Evolutionary conservation across 2,113 vertebrate genomes (phyloP).

Genomic region (Ciconia boyciana): DNA sequence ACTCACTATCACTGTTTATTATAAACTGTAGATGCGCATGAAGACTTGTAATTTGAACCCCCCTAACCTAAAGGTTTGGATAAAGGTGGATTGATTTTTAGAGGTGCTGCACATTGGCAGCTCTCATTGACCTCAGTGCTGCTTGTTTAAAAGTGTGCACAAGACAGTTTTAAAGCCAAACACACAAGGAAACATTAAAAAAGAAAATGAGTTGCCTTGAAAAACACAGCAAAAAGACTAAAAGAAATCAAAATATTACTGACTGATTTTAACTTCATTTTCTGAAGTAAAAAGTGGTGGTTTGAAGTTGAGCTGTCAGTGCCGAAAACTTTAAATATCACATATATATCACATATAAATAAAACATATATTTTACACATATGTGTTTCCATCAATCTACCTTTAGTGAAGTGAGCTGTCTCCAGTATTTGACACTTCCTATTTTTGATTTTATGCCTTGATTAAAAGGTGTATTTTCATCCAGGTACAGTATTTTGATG

Average conservation of each 20-base stretch:
- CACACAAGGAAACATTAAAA: not conserved
- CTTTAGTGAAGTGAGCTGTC: not conserved
- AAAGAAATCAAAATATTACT: not conserved
- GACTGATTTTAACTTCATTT: not conserved
- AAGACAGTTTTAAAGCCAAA: not conserved
- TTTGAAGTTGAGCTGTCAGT: not conserved
- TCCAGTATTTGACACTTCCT: not conserved
- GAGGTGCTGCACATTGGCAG: not conserved
- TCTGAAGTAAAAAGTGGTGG: not conserved
- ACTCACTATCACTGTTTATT: not conserved
- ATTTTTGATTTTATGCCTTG: not conserved
- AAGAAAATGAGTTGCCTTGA: not conserved
- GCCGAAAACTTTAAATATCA: not conserved
- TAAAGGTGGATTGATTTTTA: not conserved
- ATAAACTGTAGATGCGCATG: not conserved
- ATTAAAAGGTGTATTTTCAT: not conserved
- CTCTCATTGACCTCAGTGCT: not conserved
- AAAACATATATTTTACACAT: not conserved
- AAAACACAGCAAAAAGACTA: not conserved
- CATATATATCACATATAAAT: not conserved
- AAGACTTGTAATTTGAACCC: not conserved
- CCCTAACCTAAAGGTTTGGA: not conserved
- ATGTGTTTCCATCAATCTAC: not conserved
- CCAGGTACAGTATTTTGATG: not conserved
- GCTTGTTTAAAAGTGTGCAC: not conserved